Evolutionary conservation across 2,888 invertebrate species (phyloP).

Genomic region (Mylabris sibirica): DNA sequence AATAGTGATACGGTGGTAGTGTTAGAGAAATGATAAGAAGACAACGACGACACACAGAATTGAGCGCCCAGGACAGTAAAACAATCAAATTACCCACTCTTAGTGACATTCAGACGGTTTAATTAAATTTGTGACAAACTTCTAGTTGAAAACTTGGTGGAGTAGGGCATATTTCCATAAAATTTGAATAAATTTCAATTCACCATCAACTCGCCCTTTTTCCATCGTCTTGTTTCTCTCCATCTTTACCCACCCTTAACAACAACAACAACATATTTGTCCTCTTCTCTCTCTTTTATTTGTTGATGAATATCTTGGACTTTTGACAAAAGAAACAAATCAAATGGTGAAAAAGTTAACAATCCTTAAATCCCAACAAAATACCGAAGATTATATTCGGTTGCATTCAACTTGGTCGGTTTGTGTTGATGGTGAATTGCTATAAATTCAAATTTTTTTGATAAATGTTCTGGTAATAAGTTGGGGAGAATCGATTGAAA

Average conservation of each 20-base stretch:
- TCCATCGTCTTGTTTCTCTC: background rate
- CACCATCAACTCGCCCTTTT: background rate
- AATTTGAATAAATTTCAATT: constrained; percentile 37
- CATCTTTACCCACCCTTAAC: no score
- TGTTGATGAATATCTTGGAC: background rate
- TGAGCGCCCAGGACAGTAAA: constrained; percentile 35
- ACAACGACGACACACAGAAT: background rate
- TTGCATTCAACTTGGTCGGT: no score
- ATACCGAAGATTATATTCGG: no score
- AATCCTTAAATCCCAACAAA: no score
- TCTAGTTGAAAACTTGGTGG: constrained; percentile 42
- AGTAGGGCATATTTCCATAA: constrained; percentile 43
- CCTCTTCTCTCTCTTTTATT: background rate
- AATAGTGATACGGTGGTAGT: background rate
- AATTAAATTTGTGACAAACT: constrained; percentile 48
- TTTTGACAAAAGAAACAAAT: no score
- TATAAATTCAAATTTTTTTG: no score
- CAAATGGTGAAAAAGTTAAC: no score
- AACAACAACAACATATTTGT: no score
- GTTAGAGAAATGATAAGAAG: background rate
- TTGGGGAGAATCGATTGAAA: background rate
- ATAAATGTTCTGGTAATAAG: background rate
- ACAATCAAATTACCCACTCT: constrained; percentile 48
- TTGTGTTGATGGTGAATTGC: no score
- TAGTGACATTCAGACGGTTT: constrained; percentile 46